phyloP scores from a whole-genome alignment of 2,113 vertebrate species.

The Salvelinus sp. region DNA sequence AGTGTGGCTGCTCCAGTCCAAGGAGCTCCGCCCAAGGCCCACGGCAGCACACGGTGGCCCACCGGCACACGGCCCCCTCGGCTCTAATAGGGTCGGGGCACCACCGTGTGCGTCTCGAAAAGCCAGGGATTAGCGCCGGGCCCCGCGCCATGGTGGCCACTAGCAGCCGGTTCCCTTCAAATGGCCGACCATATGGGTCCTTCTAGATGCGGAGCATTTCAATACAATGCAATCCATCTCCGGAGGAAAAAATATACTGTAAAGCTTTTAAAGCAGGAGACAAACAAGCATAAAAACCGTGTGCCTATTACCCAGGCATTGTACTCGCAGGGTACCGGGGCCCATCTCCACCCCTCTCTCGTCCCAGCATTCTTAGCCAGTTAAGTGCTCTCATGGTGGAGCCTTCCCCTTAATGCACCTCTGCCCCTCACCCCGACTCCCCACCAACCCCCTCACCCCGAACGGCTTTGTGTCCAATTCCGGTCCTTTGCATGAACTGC shows the following conservation, averaged over 20 bases:
- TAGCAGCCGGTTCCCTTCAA: slow-evolving; percentile 48
- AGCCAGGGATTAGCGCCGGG: slow-evolving; percentile 54
- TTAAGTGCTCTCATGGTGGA: slow-evolving; percentile 71
- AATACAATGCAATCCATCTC: slow-evolving; percentile 53
- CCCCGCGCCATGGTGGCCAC: slow-evolving; percentile 13
- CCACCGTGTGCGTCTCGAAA: slow-evolving; percentile 43
- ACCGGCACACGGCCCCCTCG: slow-evolving; percentile 36
- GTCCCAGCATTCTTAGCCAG: slow-evolving; percentile 60
- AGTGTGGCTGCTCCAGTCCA: background rate
- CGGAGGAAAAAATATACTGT: slow-evolving; percentile 44
- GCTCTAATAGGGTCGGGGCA: slow-evolving; percentile 41
- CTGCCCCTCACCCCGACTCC: slow-evolving; percentile 38
- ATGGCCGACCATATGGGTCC: slow-evolving; percentile 62
- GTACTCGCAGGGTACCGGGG: background rate
- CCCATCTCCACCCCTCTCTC: slow-evolving; percentile 20
- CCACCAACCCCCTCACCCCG: slow-evolving; percentile 9
- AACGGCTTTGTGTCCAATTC: slow-evolving; percentile 43
- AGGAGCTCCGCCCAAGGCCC: background rate
- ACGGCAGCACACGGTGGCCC: background rate
- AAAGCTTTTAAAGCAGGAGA: slow-evolving; percentile 49
- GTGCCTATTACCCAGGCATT: slow-evolving; percentile 40
- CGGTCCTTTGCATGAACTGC: slow-evolving; percentile 57
- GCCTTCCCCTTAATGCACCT: slow-evolving; percentile 30
- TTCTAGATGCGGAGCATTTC: slow-evolving; percentile 55
- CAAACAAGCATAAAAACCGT: slow-evolving; percentile 46